Conservation (phyloP, 1,140 invertebrate genomes). For the Eufriesea mexicana region DNA sequence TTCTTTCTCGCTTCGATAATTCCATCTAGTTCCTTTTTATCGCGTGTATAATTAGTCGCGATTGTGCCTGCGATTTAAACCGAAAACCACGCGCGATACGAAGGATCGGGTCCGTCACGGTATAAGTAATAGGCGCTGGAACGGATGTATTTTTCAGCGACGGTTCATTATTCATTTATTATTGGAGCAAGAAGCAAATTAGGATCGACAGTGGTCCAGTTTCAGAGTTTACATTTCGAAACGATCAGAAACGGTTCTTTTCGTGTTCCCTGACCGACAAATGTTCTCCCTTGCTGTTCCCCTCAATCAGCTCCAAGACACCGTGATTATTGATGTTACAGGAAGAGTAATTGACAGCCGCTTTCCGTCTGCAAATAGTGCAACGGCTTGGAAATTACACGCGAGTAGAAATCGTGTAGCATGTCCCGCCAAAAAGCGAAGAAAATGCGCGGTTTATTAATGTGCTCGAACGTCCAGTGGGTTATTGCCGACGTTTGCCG, state of each 20-base stretch:
- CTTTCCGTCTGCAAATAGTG: conserved; percentile 25
- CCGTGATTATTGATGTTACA: conserved; percentile 8
- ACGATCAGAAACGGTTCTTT: conserved; percentile 7
- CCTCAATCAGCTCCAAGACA: background rate
- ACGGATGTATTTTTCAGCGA: background rate
- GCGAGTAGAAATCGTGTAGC: conserved; percentile 18
- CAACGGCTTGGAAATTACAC: conserved; percentile 4
- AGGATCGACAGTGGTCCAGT: background rate
- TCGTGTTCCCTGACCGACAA: background rate
- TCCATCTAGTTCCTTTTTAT: background rate
- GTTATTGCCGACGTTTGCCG: background rate
- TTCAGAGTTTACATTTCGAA: conserved; percentile 1
- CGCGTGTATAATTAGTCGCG: background rate
- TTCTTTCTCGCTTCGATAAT: background rate
- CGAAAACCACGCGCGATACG: background rate
- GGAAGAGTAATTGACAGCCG: conserved; percentile 18
- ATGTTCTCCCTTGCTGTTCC: background rate
- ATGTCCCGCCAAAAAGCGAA: background rate
- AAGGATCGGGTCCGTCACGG: background rate
- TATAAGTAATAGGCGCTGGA: background rate
- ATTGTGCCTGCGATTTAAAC: background rate
- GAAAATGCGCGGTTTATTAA: conserved; percentile 16
- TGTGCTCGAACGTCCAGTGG: background rate
- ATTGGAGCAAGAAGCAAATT: background rate
- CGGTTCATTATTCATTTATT: background rate